phyloP scores from a whole-genome alignment of 2,888 invertebrate species.

The Anthophora plumipes region DNA sequence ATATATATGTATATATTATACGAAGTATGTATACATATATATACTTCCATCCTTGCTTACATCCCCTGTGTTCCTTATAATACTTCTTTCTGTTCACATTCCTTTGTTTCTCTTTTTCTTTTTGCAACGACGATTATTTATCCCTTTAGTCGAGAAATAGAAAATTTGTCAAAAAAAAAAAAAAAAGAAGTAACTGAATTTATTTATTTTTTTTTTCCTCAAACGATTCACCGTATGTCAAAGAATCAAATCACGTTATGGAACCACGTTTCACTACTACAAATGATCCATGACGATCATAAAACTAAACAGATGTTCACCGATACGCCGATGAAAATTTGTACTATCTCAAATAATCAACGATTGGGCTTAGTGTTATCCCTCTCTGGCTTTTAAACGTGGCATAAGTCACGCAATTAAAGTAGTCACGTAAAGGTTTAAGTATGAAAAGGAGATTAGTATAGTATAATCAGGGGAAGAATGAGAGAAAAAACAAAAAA shows the following conservation, averaged over 20 bases:
- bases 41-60: slow-evolving; percentile 26
- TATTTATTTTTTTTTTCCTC: not conserved
- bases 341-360: not conserved
- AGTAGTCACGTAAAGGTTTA: no score
- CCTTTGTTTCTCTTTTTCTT: slow-evolving; percentile 3
- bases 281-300: not conserved
- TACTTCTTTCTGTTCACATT: not conserved
- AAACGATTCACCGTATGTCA: not conserved
- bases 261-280: not conserved
- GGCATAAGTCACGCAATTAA: not conserved
- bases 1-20: slow-evolving; percentile 1
- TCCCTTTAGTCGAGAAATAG: not conserved
- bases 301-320: not conserved
- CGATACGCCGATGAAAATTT: not conserved
- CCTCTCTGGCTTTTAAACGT: no score
- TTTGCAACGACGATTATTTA: slow-evolving; percentile 4
- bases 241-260: slow-evolving; percentile 10
- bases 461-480: not conserved
- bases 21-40: slow-evolving; percentile 1
- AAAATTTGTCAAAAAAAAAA: not conserved
- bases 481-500: no score
- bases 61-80: slow-evolving; percentile 22
- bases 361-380: no score
- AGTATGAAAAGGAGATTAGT: not conserved
- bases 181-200: not conserved